Conservation (phyloP, 2,888 invertebrate genomes). For the Ypsolopha sequella region DNA sequence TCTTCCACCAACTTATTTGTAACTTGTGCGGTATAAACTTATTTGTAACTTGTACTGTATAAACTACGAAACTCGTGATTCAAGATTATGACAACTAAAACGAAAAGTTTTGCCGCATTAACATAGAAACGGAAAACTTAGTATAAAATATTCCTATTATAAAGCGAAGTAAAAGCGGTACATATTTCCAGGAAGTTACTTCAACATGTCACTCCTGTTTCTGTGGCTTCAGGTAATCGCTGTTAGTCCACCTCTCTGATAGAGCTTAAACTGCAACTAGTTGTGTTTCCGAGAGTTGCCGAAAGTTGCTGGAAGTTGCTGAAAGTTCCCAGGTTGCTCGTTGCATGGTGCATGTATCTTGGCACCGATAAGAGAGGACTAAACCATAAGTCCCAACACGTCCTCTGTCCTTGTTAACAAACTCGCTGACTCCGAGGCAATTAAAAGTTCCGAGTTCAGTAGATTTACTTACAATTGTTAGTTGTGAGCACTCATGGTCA, state of each 20-base stretch:
- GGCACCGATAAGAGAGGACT: slow-evolving; percentile 49
- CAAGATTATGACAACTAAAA: too few species aligned
- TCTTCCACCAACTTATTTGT: too few species aligned
- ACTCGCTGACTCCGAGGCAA: slow-evolving; percentile 35
- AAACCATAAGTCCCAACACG: slow-evolving; percentile 52
- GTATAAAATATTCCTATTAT: too few species aligned
- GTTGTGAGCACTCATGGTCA: too few species aligned
- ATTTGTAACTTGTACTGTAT: too few species aligned
- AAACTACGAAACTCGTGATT: too few species aligned
- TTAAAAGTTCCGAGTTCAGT: slow-evolving; percentile 34
- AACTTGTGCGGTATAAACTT: too few species aligned
- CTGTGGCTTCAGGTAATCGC: slow-evolving; percentile 43
- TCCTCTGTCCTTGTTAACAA: slow-evolving; percentile 22
- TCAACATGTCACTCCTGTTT: slow-evolving; percentile 16
- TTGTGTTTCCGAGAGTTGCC: slow-evolving; percentile 18
- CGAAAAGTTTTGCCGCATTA: too few species aligned
- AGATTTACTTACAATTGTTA: too few species aligned
- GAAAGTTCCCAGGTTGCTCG: slow-evolving; percentile 49
- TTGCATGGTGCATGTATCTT: slow-evolving; percentile 53
- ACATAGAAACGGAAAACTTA: too few species aligned
- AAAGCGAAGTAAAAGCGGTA: too few species aligned
- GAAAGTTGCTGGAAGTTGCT: slow-evolving; percentile 30
- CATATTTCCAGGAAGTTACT: too few species aligned
- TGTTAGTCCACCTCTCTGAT: slow-evolving; percentile 58
- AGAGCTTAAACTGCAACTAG: slow-evolving; percentile 67